phyloP scores from a whole-genome alignment of 2,888 invertebrate species.

The Laothoe populi region DNA sequence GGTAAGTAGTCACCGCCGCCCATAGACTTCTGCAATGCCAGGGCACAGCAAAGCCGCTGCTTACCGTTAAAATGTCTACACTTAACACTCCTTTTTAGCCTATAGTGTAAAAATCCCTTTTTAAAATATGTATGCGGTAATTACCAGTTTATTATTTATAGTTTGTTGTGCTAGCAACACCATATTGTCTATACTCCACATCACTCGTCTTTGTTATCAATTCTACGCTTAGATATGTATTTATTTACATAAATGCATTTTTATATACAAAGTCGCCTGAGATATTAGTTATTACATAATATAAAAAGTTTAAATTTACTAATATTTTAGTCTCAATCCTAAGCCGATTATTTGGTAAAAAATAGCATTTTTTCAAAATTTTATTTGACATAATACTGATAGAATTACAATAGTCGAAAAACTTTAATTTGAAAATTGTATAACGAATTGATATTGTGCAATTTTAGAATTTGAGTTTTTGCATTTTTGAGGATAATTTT shows the following conservation, averaged over 20 bases:
- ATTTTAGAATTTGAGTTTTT: slow-evolving; percentile 12
- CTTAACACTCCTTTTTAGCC: too few relatives aligned
- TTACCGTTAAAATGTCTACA: too few relatives aligned
- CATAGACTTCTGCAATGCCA: too few relatives aligned
- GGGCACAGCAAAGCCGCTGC: too few relatives aligned
- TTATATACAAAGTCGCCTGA: slow-evolving; percentile 15
- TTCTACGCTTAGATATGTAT: slow-evolving; percentile 12
- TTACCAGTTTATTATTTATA: too few relatives aligned
- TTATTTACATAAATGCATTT: slow-evolving; percentile 21
- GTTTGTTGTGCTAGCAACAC: neutral
- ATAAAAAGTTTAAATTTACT: slow-evolving; percentile 3
- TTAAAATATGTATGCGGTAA: too few relatives aligned
- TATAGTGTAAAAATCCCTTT: too few relatives aligned
- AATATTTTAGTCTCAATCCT: neutral
- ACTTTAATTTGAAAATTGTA: neutral
- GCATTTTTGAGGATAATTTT: neutral
- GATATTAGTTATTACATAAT: neutral
- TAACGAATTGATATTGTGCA: slow-evolving; percentile 18
- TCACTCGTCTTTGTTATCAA: neutral
- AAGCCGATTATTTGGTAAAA: slow-evolving; percentile 7
- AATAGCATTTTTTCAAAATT: neutral
- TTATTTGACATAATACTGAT: slow-evolving; percentile 20
- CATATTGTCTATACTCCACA: neutral
- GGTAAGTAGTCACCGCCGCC: too few relatives aligned
- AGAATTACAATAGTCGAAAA: slow-evolving; percentile 5